Conservation (phyloP, 2,888 invertebrate genomes). For the Pandemis heparana region DNA sequence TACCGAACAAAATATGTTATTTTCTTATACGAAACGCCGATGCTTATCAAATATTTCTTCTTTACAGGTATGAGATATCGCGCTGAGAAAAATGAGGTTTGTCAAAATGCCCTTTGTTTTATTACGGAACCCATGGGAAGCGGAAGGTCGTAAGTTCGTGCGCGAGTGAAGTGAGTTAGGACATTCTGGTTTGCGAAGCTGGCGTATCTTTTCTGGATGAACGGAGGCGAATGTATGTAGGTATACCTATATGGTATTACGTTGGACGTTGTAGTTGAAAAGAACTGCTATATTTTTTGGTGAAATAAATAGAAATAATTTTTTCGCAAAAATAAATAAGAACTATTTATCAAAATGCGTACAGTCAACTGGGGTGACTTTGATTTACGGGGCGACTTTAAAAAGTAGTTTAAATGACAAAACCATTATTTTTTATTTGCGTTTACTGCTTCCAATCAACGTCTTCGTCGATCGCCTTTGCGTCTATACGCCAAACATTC, state of each 20-base stretch:
- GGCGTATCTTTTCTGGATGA: constrained; percentile 17
- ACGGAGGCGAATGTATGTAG: constrained; percentile 15
- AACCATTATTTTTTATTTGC: too few relatives aligned
- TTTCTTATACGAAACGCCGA: constrained; percentile 15
- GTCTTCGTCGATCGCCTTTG: too few relatives aligned
- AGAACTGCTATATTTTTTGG: background rate
- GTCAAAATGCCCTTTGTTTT: constrained; percentile 33
- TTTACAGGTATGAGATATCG: constrained; percentile 36
- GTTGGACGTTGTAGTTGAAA: background rate
- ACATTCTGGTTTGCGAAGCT: background rate
- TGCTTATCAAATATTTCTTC: constrained; percentile 35
- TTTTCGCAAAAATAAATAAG: background rate
- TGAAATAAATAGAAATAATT: too few relatives aligned
- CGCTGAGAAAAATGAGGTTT: constrained; percentile 31
- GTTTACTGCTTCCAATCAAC: too few relatives aligned
- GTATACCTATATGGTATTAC: constrained; percentile 11
- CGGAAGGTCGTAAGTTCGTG: background rate
- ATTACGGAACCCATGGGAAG: background rate
- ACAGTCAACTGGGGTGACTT: too few relatives aligned
- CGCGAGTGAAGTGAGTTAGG: background rate
- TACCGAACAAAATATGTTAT: constrained; percentile 23
- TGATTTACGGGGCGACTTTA: too few relatives aligned
- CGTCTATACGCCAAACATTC: too few relatives aligned
- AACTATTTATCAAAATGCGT: too few relatives aligned
- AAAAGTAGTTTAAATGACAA: too few relatives aligned